phyloP scores from a whole-genome alignment of 2,797 vertebrate species.

The Orestias chungarensis region DNA sequence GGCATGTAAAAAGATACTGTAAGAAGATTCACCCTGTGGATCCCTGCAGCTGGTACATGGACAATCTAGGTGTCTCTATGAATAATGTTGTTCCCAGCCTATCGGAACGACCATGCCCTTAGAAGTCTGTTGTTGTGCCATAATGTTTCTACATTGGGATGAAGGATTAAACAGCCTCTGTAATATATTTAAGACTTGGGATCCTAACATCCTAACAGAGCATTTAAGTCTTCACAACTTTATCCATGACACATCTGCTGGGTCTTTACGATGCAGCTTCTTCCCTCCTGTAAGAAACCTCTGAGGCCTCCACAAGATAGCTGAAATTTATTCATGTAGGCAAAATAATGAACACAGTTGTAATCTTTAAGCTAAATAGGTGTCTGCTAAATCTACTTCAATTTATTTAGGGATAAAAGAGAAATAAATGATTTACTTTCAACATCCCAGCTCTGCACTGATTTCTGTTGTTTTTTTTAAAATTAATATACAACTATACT shows the following conservation, averaged over 20 bases:
- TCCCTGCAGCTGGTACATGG: background rate
- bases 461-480: background rate
- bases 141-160: background rate
- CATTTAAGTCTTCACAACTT: background rate
- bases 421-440: background rate
- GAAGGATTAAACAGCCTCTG: background rate
- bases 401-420: background rate
- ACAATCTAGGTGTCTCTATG: background rate
- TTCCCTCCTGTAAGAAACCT: background rate
- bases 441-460: background rate
- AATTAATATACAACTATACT: no score
- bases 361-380: background rate
- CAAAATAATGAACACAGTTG: background rate
- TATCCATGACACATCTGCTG: background rate
- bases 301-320: background rate
- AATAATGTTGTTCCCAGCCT: background rate
- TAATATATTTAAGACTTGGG: no score
- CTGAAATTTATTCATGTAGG: background rate
- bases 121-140: background rate
- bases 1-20: background rate
- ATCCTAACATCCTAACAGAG: no score
- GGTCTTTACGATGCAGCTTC: background rate
- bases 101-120: background rate
- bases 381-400: background rate
- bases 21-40: background rate